Percentiles rank a stretch among this genome's conserved stretches.
Evolutionary conservation across 2,888 invertebrate genomes (phyloP).

Genomic region (Euzophera pinguis): DNA sequence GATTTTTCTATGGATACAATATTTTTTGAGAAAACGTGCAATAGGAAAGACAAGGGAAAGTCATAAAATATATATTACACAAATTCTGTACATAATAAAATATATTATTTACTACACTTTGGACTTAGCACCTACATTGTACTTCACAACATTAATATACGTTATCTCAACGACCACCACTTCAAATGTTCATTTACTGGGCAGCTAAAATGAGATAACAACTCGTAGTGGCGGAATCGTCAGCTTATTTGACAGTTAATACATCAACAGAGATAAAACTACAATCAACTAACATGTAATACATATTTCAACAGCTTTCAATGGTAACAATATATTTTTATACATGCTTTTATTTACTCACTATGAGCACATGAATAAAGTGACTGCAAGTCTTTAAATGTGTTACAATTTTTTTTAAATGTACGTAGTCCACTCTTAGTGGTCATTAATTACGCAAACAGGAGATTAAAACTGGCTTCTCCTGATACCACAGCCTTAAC

Average conservation of each 20-base stretch:
- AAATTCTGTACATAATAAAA: conserved; percentile 31
- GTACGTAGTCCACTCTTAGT: conserved; percentile 6
- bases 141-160: conserved; percentile 56
- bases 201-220: conserved; percentile 52
- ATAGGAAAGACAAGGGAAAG: conserved; percentile 15
- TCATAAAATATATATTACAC: conserved; percentile 26
- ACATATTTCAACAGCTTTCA: conserved; percentile 39
- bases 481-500: conserved; percentile 2
- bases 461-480: neutral
- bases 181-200: conserved; percentile 59
- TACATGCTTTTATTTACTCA: conserved; percentile 37
- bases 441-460: neutral
- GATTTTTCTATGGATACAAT: neutral
- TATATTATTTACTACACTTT: conserved; percentile 32
- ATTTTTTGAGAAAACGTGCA: conserved; percentile 1
- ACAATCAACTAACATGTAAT: conserved; percentile 41
- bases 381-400: conserved; percentile 32
- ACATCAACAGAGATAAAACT: conserved; percentile 53
- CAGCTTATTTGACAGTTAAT: conserved; percentile 63
- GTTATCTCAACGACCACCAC: conserved; percentile 58
- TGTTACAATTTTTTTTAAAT: conserved; percentile 5
- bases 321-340: conserved; percentile 30
- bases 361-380: conserved; percentile 31
- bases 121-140: conserved; percentile 47
- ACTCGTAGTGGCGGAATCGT: conserved; percentile 42